These are phyloP conservation scores for Anticlea derivata DNA, from an alignment of 2,888 invertebrate species.

Conservation along the genomic window DNA sequence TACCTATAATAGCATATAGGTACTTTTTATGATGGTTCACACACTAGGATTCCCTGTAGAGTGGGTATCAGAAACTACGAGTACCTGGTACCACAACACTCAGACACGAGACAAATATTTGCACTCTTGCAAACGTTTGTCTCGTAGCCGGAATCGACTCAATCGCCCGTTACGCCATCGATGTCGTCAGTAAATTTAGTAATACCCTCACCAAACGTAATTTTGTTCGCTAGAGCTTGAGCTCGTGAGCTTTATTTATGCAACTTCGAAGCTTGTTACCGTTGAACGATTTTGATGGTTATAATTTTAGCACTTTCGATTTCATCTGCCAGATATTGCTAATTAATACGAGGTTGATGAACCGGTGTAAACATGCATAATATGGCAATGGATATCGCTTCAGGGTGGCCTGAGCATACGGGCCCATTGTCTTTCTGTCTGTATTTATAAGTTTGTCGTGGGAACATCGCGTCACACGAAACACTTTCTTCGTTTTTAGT, in stretches of 20 bases:
- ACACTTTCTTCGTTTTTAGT: slow-evolving; percentile 22
- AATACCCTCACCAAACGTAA: too few relatives aligned
- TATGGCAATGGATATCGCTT: slow-evolving; percentile 42
- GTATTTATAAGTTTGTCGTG: slow-evolving; percentile 54
- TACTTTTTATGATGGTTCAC: too few relatives aligned
- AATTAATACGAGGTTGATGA: slow-evolving; percentile 56
- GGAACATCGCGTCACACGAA: slow-evolving; percentile 54
- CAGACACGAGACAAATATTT: too few relatives aligned
- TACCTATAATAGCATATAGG: too few relatives aligned
- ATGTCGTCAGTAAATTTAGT: too few relatives aligned
- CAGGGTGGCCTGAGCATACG: slow-evolving; percentile 75
- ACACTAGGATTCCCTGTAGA: too few relatives aligned
- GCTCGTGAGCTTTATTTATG: not conserved
- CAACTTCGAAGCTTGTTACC: slow-evolving; percentile 2
- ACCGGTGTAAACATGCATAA: slow-evolving; percentile 45
- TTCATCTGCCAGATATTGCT: slow-evolving; percentile 32
- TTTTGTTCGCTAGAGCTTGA: too few relatives aligned
- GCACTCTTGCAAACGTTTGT: too few relatives aligned
- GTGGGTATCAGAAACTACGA: too few relatives aligned
- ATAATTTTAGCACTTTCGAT: slow-evolving; percentile 23
- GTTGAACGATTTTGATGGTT: slow-evolving; percentile 1
- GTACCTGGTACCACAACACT: too few relatives aligned
- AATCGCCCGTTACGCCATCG: too few relatives aligned
- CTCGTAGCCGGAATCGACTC: too few relatives aligned
- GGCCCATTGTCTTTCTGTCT: slow-evolving; percentile 70